Percentiles rank a stretch among this genome's conserved stretches.
These are phyloP conservation scores for Sardinella longiceps DNA, from an alignment of 2,797 vertebrate genomes.

Conservation along the genomic window DNA sequence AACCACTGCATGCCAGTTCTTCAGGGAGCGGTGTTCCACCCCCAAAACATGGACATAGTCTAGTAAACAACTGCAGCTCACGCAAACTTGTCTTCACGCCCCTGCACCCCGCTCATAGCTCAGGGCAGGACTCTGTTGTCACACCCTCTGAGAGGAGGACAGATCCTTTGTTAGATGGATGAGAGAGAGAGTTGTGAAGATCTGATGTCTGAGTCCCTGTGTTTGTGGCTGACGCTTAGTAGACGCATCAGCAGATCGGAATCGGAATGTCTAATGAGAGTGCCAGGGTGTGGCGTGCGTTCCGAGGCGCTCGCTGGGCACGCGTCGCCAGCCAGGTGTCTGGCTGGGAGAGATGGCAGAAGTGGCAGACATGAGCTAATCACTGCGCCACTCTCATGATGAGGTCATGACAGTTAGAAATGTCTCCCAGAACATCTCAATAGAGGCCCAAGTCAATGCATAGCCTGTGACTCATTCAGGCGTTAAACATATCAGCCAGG, in stretches of 20 bases:
- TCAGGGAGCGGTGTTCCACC: background rate
- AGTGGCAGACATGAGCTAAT: conserved; percentile 8
- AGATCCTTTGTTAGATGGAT: conserved; percentile 35
- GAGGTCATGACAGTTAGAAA: background rate
- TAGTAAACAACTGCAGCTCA: conserved; percentile 4
- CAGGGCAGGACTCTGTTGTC: conserved; percentile 38
- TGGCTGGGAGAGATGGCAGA: conserved; percentile 14
- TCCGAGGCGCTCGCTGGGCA: background rate
- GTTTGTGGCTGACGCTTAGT: background rate
- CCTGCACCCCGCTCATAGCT: background rate
- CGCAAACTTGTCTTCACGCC: background rate
- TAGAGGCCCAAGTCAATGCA: background rate
- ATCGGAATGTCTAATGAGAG: background rate
- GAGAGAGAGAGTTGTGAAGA: conserved; percentile 42
- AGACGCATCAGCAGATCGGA: background rate
- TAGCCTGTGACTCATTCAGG: background rate
- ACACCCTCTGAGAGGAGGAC: conserved; percentile 36
- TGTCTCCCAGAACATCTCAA: background rate
- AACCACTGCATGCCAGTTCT: conserved; percentile 32
- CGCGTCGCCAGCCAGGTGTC: background rate
- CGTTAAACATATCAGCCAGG: background rate
- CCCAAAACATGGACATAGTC: conserved; percentile 9
- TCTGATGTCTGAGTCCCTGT: conserved; percentile 15
- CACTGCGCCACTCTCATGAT: background rate
- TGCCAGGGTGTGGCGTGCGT: conserved; percentile 20